phyloP scores from a whole-genome alignment of 2,113 vertebrate species.

The human (Homo sapiens) region GRCh38 chrX:22764001-22764500 shows the following conservation, averaged over 20 bases:
- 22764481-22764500: neutral
- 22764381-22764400: neutral
- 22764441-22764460: neutral
- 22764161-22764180: neutral
- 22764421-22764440: neutral
- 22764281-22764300: neutral
- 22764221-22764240: neutral
- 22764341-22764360: neutral
- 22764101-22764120: neutral
- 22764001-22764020: neutral
- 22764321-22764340: neutral
- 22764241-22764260: neutral
- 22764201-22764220: neutral
- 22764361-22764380: neutral
- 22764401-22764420: neutral
- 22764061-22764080: neutral
- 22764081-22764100: neutral
- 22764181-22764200: neutral
- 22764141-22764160: neutral
- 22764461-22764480: neutral
- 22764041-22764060: conserved; percentile 4
- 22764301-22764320: neutral
- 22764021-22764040: neutral
- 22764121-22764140: neutral
- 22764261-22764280: neutral